Base-by-base conservation (phyloP, 2,888 invertebrate species). In the Timema podura region DNA sequence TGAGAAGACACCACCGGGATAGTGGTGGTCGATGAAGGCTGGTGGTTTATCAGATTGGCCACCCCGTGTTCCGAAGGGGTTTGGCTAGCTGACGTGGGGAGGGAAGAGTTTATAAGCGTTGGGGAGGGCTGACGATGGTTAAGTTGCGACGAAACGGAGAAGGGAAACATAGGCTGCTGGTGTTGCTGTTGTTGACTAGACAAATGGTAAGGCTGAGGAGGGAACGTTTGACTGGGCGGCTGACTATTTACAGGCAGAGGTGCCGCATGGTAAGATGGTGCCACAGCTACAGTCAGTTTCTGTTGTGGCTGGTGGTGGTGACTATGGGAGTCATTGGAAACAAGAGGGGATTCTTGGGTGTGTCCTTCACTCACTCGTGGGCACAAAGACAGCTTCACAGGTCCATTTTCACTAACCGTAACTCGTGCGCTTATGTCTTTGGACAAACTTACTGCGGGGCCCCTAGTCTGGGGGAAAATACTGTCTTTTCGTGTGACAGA, bases 161-260 rank as follows among this genome's bases (percentile, higher is more conserved):
- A 30, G 30, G 30, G 30, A 45, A 61, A 61, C 10, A 30, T 30
- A 30, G 15, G 61, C 11, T 61, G 61, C 61, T 15, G 16, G 59
- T n/a, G 59, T 45, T 11, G 45, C 61, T 9, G 44, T 61, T 61
- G 61, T 44, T 61, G 61, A 61, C 61, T 61, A 61, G 61, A 61
- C 61, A 45, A 61, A 30, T 61, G 61, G 61, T 61, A 61, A 44
- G 61, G n/a, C 15, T 61, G 61, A 30, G 30, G 30, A 30, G 30
- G 30, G 30, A 30, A 30, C 30, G 61, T 44, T 13, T 61, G 61
- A 6, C 11, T 13, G 11, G 44, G 9, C 61, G 61, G 61, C 61
- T 61, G 61, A 45, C 61, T 61, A 61, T 61, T 61, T 61, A 61
- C 61, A 61, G 44, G 15, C 9, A 30, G 30, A 30, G 30, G 30